Base-by-base conservation (phyloP, 2,113 vertebrate genomes). In the Rhinogobius similis region DNA sequence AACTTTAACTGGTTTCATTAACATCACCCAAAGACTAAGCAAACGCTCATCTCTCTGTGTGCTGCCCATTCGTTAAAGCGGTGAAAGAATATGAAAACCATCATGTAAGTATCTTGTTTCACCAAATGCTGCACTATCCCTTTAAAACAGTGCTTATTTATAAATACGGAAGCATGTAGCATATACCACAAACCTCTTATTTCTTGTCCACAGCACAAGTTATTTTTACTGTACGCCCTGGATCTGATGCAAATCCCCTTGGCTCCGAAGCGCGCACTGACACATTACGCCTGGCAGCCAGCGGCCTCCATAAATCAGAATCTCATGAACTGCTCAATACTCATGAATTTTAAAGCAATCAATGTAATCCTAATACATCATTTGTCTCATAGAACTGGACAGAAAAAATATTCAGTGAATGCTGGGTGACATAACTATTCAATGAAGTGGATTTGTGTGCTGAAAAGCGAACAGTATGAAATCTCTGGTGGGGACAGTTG, bases 231-330 rank as follows among this genome's bases (percentile, higher is more conserved):
- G 78, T 70, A 79, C 62, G 70, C 32, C 16, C 56, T 52, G 72
- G 61, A 41, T 82, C 66, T 79, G 71, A 87, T 79, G 64, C 81
- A 81, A 86, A 79, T 84, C 73, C 69, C 48, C 78, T 53, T 78
- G 76, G 78, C 84, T 82, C 32, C 50, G 59, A 65, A 65, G 41
- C 44, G 46, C 66, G 9, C 32, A 36, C 32, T 85, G 84, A 85
- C 73, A 81, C 77, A 82, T 76, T 16, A 9, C 29, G 77, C 56
- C 81, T 81, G 78, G 77, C 83, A 82, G 64, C 72, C 56, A 78
- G 59, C 10, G 3, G 62, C 66, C 67, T 76, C 75, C 36, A 68
- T 66, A 71, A 76, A 81, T 77, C 77, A 72, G 41, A 69, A 71
- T 55, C 65, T 23, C 43, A 56, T 73, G 58, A 59, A 59, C 56